Evolutionary conservation across 2,113 vertebrate genomes (phyloP).

Genomic region (Ploceus nigricollis): DNA sequence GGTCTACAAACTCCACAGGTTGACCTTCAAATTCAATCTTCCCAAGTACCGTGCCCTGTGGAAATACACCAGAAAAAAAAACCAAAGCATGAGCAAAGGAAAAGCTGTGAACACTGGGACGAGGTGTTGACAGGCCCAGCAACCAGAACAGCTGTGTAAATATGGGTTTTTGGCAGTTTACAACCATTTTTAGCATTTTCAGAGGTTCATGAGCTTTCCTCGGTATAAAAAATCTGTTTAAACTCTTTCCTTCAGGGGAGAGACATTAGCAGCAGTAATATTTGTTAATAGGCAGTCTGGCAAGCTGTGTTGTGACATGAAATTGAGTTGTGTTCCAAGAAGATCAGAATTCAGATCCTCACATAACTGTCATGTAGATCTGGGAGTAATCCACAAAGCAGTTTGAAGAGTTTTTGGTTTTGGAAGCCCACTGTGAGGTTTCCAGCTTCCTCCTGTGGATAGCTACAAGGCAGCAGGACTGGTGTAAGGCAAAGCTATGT

Average conservation of each 20-base stretch:
- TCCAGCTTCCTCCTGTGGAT: neutral
- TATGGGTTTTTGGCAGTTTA: neutral
- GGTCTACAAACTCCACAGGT: slow-evolving; percentile 84
- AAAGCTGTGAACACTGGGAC: slow-evolving; percentile 22
- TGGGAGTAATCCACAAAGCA: neutral
- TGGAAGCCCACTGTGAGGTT: neutral
- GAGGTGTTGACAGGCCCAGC: slow-evolving; percentile 1
- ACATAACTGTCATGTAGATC: neutral
- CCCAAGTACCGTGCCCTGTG: slow-evolving; percentile 88
- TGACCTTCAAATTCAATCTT: slow-evolving; percentile 97
- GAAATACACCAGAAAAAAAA: slow-evolving; percentile 21
- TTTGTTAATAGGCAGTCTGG: neutral
- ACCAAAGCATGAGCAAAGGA: neutral
- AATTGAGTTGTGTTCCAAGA: neutral
- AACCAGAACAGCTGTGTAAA: slow-evolving; percentile 22
- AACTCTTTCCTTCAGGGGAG: neutral
- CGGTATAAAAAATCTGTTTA: neutral
- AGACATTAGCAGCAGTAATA: neutral
- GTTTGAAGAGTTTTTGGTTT: neutral
- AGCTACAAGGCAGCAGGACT: neutral
- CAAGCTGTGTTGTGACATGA: neutral
- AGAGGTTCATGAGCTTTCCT: neutral
- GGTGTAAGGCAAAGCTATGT: neutral
- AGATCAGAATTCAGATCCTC: neutral
- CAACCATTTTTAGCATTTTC: neutral